Conservation (phyloP, 2,113 vertebrate genomes). For the Cyprinus carpio region DNA sequence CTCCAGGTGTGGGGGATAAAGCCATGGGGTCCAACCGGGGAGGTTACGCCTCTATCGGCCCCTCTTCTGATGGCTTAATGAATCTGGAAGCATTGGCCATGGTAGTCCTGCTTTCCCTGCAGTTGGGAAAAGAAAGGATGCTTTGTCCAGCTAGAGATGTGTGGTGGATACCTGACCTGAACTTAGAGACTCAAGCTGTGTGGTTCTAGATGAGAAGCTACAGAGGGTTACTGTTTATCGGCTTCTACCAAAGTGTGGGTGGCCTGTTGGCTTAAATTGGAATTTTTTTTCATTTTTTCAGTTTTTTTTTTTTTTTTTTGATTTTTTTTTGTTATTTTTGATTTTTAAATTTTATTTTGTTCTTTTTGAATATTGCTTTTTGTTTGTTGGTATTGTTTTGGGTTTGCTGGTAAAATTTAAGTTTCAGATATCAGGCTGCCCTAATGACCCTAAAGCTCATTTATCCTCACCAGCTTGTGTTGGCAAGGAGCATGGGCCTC, state of each 20-base stretch:
- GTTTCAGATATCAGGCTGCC: conserved; percentile 25
- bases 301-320: neutral
- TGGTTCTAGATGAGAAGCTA: conserved; percentile 63
- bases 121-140: conserved; percentile 66
- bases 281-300: neutral
- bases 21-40: conserved; percentile 22
- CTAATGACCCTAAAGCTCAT: conserved; percentile 41
- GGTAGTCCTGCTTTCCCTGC: conserved; percentile 65
- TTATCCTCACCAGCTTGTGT: conserved; percentile 3
- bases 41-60: conserved; percentile 56
- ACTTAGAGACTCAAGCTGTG: conserved; percentile 58
- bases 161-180: conserved; percentile 68
- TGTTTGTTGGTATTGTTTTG: conserved; percentile 24
- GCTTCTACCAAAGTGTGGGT: neutral
- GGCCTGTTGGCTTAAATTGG: conserved; percentile 1
- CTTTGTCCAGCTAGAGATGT: conserved; percentile 66
- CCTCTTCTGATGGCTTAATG: conserved; percentile 76
- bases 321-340: neutral
- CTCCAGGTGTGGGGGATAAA: conserved; percentile 50
- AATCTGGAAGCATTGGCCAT: conserved; percentile 63
- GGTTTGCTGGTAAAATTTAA: conserved; percentile 16
- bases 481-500: neutral
- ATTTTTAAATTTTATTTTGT: neutral
- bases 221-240: conserved; percentile 37
- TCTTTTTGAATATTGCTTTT: too few relatives aligned